Percentiles rank a stretch among this genome's conserved stretches.
phyloP scores from a whole-genome alignment of 1,140 invertebrate genomes.

The Neuroterus valhalla region DNA sequence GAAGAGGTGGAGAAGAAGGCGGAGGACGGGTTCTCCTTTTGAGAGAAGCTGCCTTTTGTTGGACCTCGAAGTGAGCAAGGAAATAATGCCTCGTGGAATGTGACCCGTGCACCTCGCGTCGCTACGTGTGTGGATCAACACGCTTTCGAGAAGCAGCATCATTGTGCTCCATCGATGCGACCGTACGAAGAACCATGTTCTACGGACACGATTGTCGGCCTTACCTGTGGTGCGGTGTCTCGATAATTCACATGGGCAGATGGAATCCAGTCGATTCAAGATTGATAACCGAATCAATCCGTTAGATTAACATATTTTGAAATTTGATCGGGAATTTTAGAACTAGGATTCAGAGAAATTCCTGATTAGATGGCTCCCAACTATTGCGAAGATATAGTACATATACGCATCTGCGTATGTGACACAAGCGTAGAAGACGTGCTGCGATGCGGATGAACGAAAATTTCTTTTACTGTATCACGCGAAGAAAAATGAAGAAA shows the following conservation, averaged over 20 bases:
- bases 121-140: conserved; percentile 61
- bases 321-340: too few species aligned
- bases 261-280: conserved; percentile 52
- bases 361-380: too few species aligned
- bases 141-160: conserved; percentile 60
- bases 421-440: too few species aligned
- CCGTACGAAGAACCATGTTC: conserved; percentile 48
- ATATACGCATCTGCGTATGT: too few species aligned
- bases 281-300: conserved; percentile 46
- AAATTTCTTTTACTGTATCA: too few species aligned
- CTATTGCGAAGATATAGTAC: too few species aligned
- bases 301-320: background rate
- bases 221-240: background rate
- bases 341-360: too few species aligned
- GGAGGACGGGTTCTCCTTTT: conserved; percentile 59
- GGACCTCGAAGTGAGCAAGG: conserved; percentile 62
- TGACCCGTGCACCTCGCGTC: conserved; percentile 71
- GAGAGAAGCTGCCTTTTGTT: conserved; percentile 69
- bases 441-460: too few species aligned
- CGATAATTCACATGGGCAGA: conserved; percentile 17
- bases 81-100: conserved; percentile 74
- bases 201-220: conserved; percentile 7
- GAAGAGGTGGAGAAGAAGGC: conserved; percentile 45
- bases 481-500: too few species aligned
- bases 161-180: conserved; percentile 50